Conservation (phyloP, 2,797 vertebrate genomes). For the Pampus argenteus region DNA sequence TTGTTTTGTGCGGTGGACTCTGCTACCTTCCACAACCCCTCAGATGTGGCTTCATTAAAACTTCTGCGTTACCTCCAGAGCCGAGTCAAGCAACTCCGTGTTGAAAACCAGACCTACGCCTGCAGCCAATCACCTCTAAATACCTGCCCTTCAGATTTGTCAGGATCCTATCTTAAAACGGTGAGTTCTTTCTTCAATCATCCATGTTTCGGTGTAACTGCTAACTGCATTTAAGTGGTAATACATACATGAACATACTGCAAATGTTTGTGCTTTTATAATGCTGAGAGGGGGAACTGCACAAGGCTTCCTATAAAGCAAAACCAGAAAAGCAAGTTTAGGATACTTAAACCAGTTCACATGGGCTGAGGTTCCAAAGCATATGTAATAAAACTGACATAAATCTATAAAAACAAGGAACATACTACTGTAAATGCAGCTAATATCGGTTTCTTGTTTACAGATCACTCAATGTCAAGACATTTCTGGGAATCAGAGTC, state of each 20-base stretch:
- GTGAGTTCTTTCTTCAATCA: conserved; percentile 29
- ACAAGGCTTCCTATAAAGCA: too few species aligned
- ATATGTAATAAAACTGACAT: neutral
- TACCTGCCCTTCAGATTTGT: conserved; percentile 34
- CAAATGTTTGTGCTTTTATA: neutral
- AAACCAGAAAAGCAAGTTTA: too few species aligned
- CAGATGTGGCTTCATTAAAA: conserved; percentile 71
- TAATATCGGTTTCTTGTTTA: conserved; percentile 23
- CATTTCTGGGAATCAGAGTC: conserved; percentile 25
- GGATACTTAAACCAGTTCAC: too few species aligned
- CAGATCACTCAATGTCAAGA: conserved; percentile 65
- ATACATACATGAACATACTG: neutral
- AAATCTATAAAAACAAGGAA: neutral
- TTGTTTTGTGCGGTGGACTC: conserved; percentile 38
- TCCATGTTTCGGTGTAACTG: neutral
- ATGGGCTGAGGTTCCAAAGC: neutral
- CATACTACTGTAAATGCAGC: neutral
- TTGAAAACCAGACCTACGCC: conserved; percentile 63
- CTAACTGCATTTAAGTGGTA: neutral
- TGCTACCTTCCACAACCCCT: conserved; percentile 39
- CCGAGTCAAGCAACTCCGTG: conserved; percentile 82
- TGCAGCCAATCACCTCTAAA: conserved; percentile 37
- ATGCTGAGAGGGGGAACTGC: too few species aligned
- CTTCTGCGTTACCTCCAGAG: conserved; percentile 83
- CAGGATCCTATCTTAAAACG: conserved; percentile 59